phyloP scores from a whole-genome alignment of 2,888 invertebrate genomes.

The Eugnorisma glareosa region DNA sequence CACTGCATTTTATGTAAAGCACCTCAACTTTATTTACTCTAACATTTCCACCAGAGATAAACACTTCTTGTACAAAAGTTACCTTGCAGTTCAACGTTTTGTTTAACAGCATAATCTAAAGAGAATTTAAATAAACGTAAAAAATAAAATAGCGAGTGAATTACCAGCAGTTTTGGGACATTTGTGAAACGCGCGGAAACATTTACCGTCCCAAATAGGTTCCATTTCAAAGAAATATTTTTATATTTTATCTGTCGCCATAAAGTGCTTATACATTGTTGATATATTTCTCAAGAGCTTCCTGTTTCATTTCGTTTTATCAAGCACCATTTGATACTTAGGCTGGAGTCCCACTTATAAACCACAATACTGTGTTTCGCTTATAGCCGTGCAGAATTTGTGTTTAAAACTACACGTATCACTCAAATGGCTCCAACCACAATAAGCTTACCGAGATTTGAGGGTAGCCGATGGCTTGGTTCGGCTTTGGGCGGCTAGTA shows the following conservation, averaged over 20 bases:
- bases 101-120: conserved; percentile 12
- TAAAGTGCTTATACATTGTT: conserved; percentile 26
- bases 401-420: conserved; percentile 34
- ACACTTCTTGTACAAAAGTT: conserved; percentile 18
- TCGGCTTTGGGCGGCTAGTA: conserved; percentile 10
- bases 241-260: conserved; percentile 38
- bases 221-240: conserved; percentile 40
- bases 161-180: conserved; percentile 44
- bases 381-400: conserved; percentile 3
- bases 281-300: conserved; percentile 37
- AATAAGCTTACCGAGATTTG: conserved; percentile 41
- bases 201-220: conserved; percentile 50
- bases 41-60: conserved; percentile 11
- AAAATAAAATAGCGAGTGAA: conserved; percentile 36
- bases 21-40: conserved; percentile 24
- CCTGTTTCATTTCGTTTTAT: conserved; percentile 41
- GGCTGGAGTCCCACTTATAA: neutral
- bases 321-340: conserved; percentile 26
- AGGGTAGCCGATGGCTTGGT: conserved; percentile 21
- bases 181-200: conserved; percentile 61
- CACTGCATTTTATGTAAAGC: conserved; percentile 42
- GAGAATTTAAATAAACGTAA: conserved; percentile 16
- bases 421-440: conserved; percentile 34
- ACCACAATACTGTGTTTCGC: conserved; percentile 18
- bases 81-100: conserved; percentile 5